phyloP scores from a whole-genome alignment of 2,888 invertebrate genomes.

The Pachymerium ferrugineum region DNA sequence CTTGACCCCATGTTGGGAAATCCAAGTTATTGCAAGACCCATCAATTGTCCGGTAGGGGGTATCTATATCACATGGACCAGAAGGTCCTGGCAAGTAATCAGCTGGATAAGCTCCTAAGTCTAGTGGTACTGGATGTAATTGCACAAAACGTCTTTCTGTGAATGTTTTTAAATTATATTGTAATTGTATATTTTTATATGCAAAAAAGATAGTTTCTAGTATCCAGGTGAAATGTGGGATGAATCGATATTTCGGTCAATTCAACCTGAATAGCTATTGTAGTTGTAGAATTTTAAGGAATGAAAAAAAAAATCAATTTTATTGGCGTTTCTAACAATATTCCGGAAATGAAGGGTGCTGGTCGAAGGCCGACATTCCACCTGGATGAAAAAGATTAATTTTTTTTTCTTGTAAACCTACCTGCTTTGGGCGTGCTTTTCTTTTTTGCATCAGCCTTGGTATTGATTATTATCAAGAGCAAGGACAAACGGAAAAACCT shows the following conservation, averaged over 20 bases:
- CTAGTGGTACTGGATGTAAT: neutral
- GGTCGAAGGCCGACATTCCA: no score
- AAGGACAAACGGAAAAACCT: neutral
- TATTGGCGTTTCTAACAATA: no score
- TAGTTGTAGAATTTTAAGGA: no score
- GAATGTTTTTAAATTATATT: no score
- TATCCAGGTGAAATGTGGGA: no score
- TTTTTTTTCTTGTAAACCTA: no score
- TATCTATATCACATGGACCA: conserved; percentile 30
- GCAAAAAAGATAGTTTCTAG: no score
- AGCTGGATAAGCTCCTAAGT: neutral
- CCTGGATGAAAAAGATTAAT: no score
- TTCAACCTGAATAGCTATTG: no score
- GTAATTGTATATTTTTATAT: no score
- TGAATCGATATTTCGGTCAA: no score
- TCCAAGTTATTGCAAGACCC: conserved; percentile 71
- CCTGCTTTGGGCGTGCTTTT: neutral
- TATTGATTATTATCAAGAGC: neutral
- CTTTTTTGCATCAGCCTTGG: neutral
- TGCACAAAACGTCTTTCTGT: neutral
- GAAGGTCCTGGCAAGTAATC: neutral
- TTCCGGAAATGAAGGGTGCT: no score
- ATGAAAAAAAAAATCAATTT: neutral
- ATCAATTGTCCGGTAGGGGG: conserved; percentile 59
- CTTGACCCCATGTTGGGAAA: conserved; percentile 63